Base-by-base conservation (phyloP, 2,888 invertebrate genomes). In the Notodonta dromedarius region DNA sequence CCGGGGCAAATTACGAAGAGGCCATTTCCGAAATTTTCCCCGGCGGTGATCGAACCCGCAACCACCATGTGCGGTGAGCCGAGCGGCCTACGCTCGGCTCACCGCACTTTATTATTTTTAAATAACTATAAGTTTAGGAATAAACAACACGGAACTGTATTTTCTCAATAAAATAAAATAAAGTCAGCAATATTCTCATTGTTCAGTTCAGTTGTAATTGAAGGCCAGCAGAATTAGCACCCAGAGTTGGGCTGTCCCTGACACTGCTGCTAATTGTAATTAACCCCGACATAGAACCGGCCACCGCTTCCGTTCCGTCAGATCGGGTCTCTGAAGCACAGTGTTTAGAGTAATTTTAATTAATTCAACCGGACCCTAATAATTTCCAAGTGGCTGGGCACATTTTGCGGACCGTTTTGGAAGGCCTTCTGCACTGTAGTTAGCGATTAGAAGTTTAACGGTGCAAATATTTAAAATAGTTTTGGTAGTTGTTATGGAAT, bases 311-410 rank as follows among this genome's bases (percentile, higher is more conserved):
- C 60, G 35, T 62, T 55, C 63, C 64, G 67, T 71, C 63, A 70
- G 66, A 69, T 70, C 53, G 58, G 55, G 50, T 16, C 68, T 67
- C 70, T 72, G 68, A 71, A 77, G 74, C 71, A 69, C 77, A 65
- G 67, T 76, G 78, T 80, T 79, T 76, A 82, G 78, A 73, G 78
- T 80, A 80, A 82, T 75, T 84, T 84, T 83, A 83, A 85, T 84
- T 80, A 84, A 82, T 80, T 79, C 74, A 69, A 65, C 69, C 74
- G 76, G 74, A 82, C 82, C 84, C 76, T 78, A 75, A 80, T 82
- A 80, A 78, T 78, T 82, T 82, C 74, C 77, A 77, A 73, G 70
- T 75, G 75, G 77, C 69, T 78, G 76, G 70, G 66, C 71, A 73
- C 70, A 76, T 72, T 76, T 73, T 67, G 67, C 64, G 56, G 68